Evolutionary conservation across 37 sponge, comb jelly and placozoan species (phyloP), one percentile per base, ranked within the genome.

Genomic region (Amphimedon queenslandica): DNA sequence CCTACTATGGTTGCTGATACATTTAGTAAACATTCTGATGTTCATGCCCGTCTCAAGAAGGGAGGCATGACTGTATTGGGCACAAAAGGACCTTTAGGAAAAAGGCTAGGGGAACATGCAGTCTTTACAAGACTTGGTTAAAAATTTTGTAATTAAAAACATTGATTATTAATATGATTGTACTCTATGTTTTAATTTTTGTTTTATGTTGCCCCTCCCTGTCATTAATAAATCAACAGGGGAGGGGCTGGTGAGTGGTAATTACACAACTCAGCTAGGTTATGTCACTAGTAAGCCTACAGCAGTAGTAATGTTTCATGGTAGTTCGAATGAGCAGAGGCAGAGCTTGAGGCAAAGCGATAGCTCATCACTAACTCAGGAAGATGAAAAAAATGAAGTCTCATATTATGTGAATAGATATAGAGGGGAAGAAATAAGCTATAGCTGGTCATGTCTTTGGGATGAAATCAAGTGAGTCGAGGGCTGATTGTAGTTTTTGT

Each of bases 381-480:
- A 47, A 47, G 53, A 47, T 8, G 13, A 47, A 47, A 13, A 47
- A 18, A 13, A 8, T 47, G 13, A 47, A 18, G 53, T 47, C 13
- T 47, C 13, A 13, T 47, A 18, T 47, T 13, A 8, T 47, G 53
- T 47, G 13, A 13, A 8, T 47, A 47, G 53, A 47, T 47, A 47
- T 13, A 47, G 53, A 47, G 53, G 53, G 13, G 53, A 47, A 13
- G 13, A 47, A 47, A 13, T 47, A 47, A 40, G 53, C 57, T 83
- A 83, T 69, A 71, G 66, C 21, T 76, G 70, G 57, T 51, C 84
- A 18, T 87, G 87, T 39, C 67, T 87, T 4, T 87, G 87, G 82
- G 87, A 55, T 3, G 87, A 87, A 71, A 66, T 87, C 36, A 87
- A 80, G 87, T 87, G 28, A 71, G 81, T n/a, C n/a, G n/a, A n/a